Conservation (phyloP, 2,797 vertebrate species). For the Triplophysa bombifrons region DNA sequence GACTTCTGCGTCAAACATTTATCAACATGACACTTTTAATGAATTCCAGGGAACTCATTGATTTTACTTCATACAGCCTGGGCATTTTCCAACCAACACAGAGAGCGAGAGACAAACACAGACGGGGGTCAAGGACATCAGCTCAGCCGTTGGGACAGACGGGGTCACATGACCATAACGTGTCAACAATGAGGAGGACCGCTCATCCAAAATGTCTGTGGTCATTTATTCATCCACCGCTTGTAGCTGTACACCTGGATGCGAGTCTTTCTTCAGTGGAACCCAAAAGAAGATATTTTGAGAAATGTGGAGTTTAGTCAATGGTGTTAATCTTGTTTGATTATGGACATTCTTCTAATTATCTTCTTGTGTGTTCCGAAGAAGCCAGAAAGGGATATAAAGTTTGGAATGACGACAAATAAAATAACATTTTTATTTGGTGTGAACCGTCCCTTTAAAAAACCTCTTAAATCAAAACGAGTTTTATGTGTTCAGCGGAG, state of each 20-base stretch:
- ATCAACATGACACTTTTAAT: conserved; percentile 42
- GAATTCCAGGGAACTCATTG: conserved; percentile 12
- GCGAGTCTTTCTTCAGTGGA: no score
- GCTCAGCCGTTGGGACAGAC: background rate
- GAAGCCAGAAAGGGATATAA: no score
- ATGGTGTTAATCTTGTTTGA: background rate
- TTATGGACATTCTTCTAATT: background rate
- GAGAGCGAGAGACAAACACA: background rate
- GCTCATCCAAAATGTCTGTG: no score
- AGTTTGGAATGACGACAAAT: no score
- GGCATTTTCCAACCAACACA: background rate
- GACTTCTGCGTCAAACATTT: conserved; percentile 31
- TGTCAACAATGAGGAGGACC: background rate
- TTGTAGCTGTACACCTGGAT: no score
- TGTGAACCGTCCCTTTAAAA: background rate
- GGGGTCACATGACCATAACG: background rate
- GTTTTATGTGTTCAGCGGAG: background rate
- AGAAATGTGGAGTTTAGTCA: no score
- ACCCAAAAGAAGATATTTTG: no score
- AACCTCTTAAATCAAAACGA: background rate
- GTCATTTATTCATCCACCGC: no score
- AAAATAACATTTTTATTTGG: no score
- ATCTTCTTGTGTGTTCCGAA: background rate
- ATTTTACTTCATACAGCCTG: background rate
- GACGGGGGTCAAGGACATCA: background rate